phyloP scores from a whole-genome alignment of 1,140 invertebrate species.

The Eubasilissa regina region DNA sequence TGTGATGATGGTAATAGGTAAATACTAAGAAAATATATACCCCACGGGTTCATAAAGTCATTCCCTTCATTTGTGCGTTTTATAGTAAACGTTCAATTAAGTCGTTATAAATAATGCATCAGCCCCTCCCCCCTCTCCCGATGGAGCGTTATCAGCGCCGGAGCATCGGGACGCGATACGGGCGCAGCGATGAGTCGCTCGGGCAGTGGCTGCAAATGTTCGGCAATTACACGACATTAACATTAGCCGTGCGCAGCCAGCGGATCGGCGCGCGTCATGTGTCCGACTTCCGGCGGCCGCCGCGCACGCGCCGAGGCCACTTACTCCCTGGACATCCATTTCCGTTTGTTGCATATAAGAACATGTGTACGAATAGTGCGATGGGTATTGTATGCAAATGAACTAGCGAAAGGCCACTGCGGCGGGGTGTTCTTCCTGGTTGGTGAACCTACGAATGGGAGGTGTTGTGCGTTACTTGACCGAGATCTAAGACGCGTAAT shows the following conservation, averaged over 20 bases:
- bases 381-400: constrained; percentile 9
- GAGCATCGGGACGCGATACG: constrained; percentile 48
- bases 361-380: constrained; percentile 4
- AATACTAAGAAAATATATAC: no score
- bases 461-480: no score
- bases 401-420: background rate
- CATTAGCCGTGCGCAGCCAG: constrained; percentile 48
- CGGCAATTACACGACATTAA: constrained; percentile 55
- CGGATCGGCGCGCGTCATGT: constrained; percentile 31
- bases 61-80: background rate
- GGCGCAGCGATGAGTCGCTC: constrained; percentile 53
- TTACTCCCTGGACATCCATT: background rate
- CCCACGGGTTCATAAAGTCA: background rate
- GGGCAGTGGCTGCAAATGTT: constrained; percentile 29
- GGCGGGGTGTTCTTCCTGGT: background rate
- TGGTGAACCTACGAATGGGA: no score
- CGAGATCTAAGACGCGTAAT: no score
- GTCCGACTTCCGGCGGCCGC: constrained; percentile 28
- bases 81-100: constrained; percentile 16
- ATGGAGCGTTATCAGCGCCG: constrained; percentile 41
- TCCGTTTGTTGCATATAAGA: background rate
- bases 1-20: no score
- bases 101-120: constrained; percentile 34
- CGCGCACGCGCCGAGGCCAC: constrained; percentile 8
- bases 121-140: constrained; percentile 23